Percentiles rank a stretch among this genome's conserved stretches.
These are phyloP conservation scores for Zaprionus tsacasi DNA, from an alignment of 1,140 invertebrate species.

Conservation along the genomic window DNA sequence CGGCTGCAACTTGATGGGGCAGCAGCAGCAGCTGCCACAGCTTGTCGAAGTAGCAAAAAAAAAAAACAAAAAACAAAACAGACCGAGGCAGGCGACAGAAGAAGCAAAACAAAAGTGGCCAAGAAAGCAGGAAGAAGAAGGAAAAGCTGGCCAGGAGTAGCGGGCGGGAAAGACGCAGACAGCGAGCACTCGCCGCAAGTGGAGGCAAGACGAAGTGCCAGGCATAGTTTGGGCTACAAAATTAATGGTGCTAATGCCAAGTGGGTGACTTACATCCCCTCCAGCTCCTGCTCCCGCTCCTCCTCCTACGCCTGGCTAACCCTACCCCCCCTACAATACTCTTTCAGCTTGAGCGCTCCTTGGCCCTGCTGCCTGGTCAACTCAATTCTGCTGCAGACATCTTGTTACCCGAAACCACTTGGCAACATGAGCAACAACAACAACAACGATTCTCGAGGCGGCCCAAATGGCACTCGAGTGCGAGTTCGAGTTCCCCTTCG, in stretches of 20 bases:
- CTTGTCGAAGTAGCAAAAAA: neutral
- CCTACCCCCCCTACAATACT: neutral
- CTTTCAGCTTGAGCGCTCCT: neutral
- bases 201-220: slow-evolving; percentile 44
- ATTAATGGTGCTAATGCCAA: slow-evolving; percentile 81
- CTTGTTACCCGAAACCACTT: slow-evolving; percentile 53
- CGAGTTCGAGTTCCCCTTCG: slow-evolving; percentile 44
- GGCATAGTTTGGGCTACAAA: slow-evolving; percentile 72
- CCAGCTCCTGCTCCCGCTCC: neutral
- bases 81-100: slow-evolving; percentile 30
- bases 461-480: slow-evolving; percentile 27
- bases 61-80: slow-evolving; percentile 40
- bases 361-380: slow-evolving; percentile 33
- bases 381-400: slow-evolving; percentile 57
- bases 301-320: no score
- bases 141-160: neutral
- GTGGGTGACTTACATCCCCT: slow-evolving; percentile 10
- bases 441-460: slow-evolving; percentile 48
- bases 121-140: slow-evolving; percentile 10
- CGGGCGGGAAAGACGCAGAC: slow-evolving; percentile 1
- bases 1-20: slow-evolving; percentile 68
- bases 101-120: slow-evolving; percentile 25
- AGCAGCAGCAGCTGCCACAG: slow-evolving; percentile 16
- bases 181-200: slow-evolving; percentile 18
- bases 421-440: slow-evolving; percentile 59